A percentile compares a stretch with the other conserved stretches of the same genome.
phyloP scores from a whole-genome alignment of 2,888 invertebrate species.

The Slavum lentiscoides region DNA sequence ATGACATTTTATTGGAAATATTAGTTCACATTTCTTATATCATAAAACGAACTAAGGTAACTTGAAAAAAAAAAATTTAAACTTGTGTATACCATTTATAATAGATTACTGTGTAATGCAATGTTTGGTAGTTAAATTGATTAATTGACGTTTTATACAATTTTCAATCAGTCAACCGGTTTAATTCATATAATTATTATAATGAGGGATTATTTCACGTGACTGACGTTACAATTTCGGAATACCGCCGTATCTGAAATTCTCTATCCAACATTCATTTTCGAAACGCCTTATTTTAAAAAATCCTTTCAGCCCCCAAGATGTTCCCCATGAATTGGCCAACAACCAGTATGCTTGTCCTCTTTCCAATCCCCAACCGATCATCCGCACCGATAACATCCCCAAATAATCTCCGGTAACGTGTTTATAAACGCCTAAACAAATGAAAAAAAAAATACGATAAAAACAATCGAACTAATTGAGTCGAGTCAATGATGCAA shows the following conservation, averaged over 20 bases:
- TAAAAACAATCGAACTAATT: not conserved
- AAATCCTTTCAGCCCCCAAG: constrained; percentile 41
- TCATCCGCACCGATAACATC: constrained; percentile 55
- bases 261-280: constrained; percentile 43
- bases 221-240: constrained; percentile 1
- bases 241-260: constrained; percentile 8
- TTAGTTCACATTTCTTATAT: too few species aligned
- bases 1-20: too few species aligned
- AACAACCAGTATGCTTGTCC: constrained; percentile 36
- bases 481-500: not conserved
- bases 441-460: not conserved
- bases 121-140: too few species aligned
- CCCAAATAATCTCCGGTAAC: constrained; percentile 71
- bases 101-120: too few species aligned
- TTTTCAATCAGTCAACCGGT: too few species aligned
- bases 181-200: too few species aligned
- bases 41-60: too few species aligned
- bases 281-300: constrained; percentile 45
- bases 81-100: too few species aligned
- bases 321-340: constrained; percentile 49
- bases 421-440: constrained; percentile 73
- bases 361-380: constrained; percentile 36
- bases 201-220: too few species aligned
- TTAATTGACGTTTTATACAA: too few species aligned
- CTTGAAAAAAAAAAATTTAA: too few species aligned